phyloP scores from a whole-genome alignment of 2,888 invertebrate species.

The Diarsia rubi region DNA sequence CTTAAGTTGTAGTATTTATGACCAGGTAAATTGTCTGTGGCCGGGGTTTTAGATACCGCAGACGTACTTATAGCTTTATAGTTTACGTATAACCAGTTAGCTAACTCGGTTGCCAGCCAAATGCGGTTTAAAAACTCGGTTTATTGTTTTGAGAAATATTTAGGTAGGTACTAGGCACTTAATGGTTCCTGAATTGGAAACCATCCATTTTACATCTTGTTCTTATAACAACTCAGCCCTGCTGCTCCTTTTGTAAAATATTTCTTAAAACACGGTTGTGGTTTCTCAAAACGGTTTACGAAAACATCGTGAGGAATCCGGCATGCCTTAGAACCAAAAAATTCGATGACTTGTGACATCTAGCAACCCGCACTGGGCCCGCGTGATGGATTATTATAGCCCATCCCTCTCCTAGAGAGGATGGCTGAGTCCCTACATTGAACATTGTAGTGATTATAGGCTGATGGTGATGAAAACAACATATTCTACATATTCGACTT shows the following conservation, averaged over 20 bases:
- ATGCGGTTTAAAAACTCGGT: slow-evolving; percentile 9
- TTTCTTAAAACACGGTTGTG: not conserved
- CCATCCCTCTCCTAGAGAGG: no score
- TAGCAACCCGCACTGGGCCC: no score
- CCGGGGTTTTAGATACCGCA: slow-evolving; percentile 7
- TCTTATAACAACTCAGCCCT: not conserved
- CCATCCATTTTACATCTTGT: not conserved
- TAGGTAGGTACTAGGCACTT: not conserved
- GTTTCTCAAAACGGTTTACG: no score
- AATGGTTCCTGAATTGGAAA: not conserved
- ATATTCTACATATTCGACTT: not conserved
- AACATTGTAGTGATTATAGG: no score
- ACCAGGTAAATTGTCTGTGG: slow-evolving; percentile 33
- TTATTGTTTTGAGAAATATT: slow-evolving; percentile 15
- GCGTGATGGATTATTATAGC: no score
- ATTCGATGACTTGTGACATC: no score
- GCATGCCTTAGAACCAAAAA: no score
- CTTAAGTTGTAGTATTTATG: slow-evolving; percentile 43
- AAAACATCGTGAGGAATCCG: no score
- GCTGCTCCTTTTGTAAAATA: not conserved
- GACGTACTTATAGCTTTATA: slow-evolving; percentile 8
- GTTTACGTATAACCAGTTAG: not conserved
- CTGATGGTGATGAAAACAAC: no score
- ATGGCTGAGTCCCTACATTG: no score
- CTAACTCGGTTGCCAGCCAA: not conserved